Base-by-base conservation (phyloP, 1,140 invertebrate species). In the Danaus plexippus region DNA sequence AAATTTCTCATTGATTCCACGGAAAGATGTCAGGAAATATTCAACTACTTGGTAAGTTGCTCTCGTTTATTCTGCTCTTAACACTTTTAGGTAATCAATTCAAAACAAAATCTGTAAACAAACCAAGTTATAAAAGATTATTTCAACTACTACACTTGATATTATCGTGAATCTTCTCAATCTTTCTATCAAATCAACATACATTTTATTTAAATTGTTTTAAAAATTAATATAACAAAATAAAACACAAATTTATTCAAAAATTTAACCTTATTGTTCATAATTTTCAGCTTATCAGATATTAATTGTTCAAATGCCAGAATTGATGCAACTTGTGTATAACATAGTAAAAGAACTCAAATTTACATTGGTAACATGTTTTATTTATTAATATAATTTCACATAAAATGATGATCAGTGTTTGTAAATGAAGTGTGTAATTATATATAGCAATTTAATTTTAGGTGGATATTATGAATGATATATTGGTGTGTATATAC, bases 11-110 rank as follows among this genome's bases (percentile, higher is more conserved):
- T 47, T 8, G 53, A 54, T 18, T 47, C 44, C 0, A 54, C 53
- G 10, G 53, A 47, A 15, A 47, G 8, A 2, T 44, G 40, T 11
- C 46, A 54, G 42, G 10, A 54, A 10, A 18, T 13, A 0, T 41
- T 47, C 18, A 45, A 54, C n/a, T 13, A 22, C 47, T 40, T 54
- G 12, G 53, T 54, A 47, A 54, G 53, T 47, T 7, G 10, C 9
- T n/a, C 5, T 11, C 11, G n/a, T 41, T 8, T 11, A n/a, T 52
- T 8, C 22, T 2, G 22, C 22, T 32, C 7, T 6, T 32, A 3
- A 32, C 22, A 15, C 7, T 32, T 32, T 32, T 32, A 32, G 22
- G 22, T 6, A 32, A 32, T 7, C 22, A 32, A 32, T 32, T 32
- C 1, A 32, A 32, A 32, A 32, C 7, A 32, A 32, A 32, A 6